phyloP scores from a whole-genome alignment of 2,888 invertebrate genomes.

The Lordiphosa andalusiaca region DNA sequence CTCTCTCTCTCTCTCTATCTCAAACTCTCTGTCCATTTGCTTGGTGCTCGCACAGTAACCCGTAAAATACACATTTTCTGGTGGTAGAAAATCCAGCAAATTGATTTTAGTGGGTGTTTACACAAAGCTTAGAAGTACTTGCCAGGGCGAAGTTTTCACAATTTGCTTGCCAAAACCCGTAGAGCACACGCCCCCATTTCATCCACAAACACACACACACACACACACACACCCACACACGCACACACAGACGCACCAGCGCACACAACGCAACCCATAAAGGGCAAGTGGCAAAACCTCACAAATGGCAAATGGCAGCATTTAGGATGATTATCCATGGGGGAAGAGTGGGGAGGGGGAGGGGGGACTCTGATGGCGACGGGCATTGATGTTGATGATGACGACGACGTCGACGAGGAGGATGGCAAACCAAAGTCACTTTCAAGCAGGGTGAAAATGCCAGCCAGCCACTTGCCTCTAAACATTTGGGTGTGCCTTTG shows the following conservation, averaged over 20 bases:
- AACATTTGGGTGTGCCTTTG: conserved; percentile 55
- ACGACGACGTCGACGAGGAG: conserved; percentile 25
- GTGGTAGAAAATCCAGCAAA: conserved; percentile 76
- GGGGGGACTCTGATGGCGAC: conserved; percentile 41
- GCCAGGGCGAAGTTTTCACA: conserved; percentile 66
- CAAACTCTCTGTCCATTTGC: neutral
- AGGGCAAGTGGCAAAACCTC: conserved; percentile 77
- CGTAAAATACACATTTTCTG: conserved; percentile 75
- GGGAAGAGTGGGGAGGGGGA: neutral
- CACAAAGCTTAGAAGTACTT: conserved; percentile 72
- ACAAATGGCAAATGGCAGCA: conserved; percentile 77
- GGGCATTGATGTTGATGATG: conserved; percentile 44
- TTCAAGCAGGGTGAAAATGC: neutral
- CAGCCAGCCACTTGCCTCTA: conserved; percentile 50
- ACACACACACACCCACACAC: conserved; percentile 19
- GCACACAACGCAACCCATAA: conserved; percentile 49
- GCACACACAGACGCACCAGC: conserved; percentile 20
- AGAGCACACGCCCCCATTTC: conserved; percentile 48
- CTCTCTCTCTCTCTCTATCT: neutral
- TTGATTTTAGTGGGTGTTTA: conserved; percentile 79
- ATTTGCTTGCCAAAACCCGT: conserved; percentile 64
- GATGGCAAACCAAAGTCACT: conserved; percentile 18
- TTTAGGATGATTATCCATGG: conserved; percentile 72
- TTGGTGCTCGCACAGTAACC: conserved; percentile 41
- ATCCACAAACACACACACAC: conserved; percentile 15